Evolutionary conservation across 2,113 vertebrate species (phyloP).

Genomic region (Lontra canadensis): DNA sequence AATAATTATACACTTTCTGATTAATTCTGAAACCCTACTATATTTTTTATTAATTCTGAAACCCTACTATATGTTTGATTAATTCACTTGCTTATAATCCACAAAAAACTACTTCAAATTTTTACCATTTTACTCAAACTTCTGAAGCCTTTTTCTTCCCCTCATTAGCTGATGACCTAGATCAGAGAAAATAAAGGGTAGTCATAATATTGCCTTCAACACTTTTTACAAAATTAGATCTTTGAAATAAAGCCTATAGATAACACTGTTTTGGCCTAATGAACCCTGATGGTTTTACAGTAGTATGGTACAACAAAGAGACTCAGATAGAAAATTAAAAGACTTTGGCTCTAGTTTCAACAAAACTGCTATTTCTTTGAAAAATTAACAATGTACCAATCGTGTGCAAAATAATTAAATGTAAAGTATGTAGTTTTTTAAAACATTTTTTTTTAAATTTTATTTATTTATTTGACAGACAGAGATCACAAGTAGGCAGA

Average conservation of each 20-base stretch:
- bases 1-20: not conserved
- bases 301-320: not conserved
- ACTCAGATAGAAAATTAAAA: not conserved
- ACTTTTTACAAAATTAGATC: not conserved
- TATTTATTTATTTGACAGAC: too few relatives aligned
- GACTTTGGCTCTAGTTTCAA: not conserved
- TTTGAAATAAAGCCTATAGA: slow-evolving; percentile 9
- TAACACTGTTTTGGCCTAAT: not conserved
- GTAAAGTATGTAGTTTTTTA: not conserved
- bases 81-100: not conserved
- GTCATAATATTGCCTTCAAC: not conserved
- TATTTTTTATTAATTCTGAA: not conserved
- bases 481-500: too few relatives aligned
- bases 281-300: not conserved
- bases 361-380: not conserved
- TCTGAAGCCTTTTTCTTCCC: not conserved
- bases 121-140: slow-evolving; percentile 5
- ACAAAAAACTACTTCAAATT: not conserved
- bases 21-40: not conserved
- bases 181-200: not conserved
- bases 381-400: slow-evolving; percentile 31
- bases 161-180: not conserved
- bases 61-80: not conserved
- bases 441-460: too few relatives aligned
- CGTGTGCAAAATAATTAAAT: slow-evolving; percentile 9